A percentile compares a stretch with the other conserved stretches of the same genome.
These are phyloP conservation scores for Hestina assimilis DNA, from an alignment of 1,140 invertebrate species.

Conservation along the genomic window DNA sequence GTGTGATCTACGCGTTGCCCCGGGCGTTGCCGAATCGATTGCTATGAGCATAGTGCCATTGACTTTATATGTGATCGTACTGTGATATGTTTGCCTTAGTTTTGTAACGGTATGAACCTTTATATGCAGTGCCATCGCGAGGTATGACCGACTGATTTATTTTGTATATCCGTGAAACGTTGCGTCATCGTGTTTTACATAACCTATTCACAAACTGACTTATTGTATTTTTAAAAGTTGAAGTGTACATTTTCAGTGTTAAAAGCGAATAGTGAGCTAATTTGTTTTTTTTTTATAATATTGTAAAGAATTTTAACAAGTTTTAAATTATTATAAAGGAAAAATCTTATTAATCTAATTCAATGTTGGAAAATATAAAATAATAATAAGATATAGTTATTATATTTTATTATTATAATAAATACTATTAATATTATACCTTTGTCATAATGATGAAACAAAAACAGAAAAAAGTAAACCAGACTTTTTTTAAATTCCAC, in stretches of 20 bases:
- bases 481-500: constrained; percentile 1
- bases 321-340: too few relatives aligned
- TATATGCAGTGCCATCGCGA: constrained; percentile 77
- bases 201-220: too few relatives aligned
- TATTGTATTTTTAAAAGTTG: too few relatives aligned
- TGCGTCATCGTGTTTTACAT: not conserved
- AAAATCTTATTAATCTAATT: too few relatives aligned
- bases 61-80: constrained; percentile 51
- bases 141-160: constrained; percentile 49
- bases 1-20: constrained; percentile 57
- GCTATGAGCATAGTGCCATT: constrained; percentile 37
- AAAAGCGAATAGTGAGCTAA: too few relatives aligned
- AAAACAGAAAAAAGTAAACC: constrained; percentile 3
- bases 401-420: too few relatives aligned
- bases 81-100: constrained; percentile 76
- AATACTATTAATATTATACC: not conserved
- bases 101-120: constrained; percentile 67
- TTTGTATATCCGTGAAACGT: not conserved
- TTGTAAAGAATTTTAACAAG: too few relatives aligned
- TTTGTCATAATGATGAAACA: not conserved
- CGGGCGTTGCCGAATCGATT: constrained; percentile 60
- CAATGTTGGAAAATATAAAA: too few relatives aligned
- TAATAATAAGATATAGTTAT: too few relatives aligned
- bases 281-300: too few relatives aligned
- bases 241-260: too few relatives aligned